Base-by-base conservation (phyloP, 1,140 invertebrate genomes). In the Macrobrachium rosenbergii region DNA sequence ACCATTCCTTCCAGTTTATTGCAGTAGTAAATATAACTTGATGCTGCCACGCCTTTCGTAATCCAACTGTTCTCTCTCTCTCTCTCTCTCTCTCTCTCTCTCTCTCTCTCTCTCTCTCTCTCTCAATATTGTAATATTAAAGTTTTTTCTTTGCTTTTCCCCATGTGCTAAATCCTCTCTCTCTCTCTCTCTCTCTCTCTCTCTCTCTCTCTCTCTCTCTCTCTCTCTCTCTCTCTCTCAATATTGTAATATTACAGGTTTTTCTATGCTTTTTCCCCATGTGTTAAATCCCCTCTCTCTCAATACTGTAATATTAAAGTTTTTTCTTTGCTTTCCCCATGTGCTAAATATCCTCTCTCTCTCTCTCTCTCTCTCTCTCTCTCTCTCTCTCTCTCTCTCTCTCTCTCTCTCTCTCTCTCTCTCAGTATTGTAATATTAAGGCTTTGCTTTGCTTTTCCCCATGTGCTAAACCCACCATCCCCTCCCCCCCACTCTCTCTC, bases 41-140 rank as follows among this genome's bases (percentile, higher is more conserved):
- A 52, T 52, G 28, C 75, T 77, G 2, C 43, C 45, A 45, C 43
- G 21, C 28, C 58, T 52, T 78, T 52, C 5, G 37, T 52, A 37
- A 45, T 16, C 45, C 23, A n/a, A 14, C 52, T 52, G 28, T 52
- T 58, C 52, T 58, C 11, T 58, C 52, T 77, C 52, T 58, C 11
- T 58, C 28, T 58, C 28, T 77, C 28, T 58, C 75, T 77, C 28
- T 77, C 28, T 77, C 75, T 77, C 28, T 45, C 37, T 77, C 75
- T 77, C 75, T 77, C 28, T 77, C 75, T 77, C 75, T 77, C 28
- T 77, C 75, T 77, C 28, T 77, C 75, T 77, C 43, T 77, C 75
- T 52, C 75, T 52, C 37, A 45, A 28, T 77, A 37, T 37, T 37
- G 28, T 37, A 37, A 37, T 37, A 37, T 37, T 37, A 37, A 37